phyloP scores from a whole-genome alignment of 1,140 invertebrate species.

The Meloidogyne chitwoodi region DNA sequence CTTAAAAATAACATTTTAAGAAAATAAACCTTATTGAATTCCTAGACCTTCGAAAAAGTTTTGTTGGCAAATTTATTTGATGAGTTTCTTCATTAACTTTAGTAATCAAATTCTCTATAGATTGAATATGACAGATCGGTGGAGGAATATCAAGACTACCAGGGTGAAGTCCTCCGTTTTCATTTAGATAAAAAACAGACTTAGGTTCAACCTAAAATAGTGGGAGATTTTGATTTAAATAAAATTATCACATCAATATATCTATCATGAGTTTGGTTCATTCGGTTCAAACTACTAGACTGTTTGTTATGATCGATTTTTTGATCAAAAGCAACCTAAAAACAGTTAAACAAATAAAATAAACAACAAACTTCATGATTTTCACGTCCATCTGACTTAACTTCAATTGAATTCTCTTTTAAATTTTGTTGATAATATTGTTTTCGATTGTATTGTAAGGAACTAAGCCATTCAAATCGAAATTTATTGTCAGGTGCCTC shows the following conservation, averaged over 20 bases:
- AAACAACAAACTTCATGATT: neutral
- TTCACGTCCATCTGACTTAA: neutral
- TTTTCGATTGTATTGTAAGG: conserved; percentile 28
- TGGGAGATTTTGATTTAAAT: neutral
- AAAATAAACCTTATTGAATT: conserved; percentile 24
- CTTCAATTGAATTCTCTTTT: neutral
- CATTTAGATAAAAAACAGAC: conserved; percentile 33
- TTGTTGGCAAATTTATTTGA: conserved; percentile 24
- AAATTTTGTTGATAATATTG: conserved; percentile 25
- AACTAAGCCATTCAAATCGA: conserved; percentile 26
- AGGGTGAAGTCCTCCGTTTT: conserved; percentile 25
- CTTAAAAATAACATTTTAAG: too few species aligned
- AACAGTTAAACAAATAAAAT: neutral
- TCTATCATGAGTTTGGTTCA: neutral
- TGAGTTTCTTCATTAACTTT: conserved; percentile 14
- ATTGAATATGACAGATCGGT: conserved; percentile 11
- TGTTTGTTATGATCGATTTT: neutral
- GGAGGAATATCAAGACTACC: conserved; percentile 31
- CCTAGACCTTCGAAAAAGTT: conserved; percentile 24
- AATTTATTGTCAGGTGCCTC: conserved; percentile 28
- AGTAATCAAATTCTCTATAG: neutral
- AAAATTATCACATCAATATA: neutral
- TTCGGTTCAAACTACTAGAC: neutral
- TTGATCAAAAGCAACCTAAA: neutral
- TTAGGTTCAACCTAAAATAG: neutral